Conservation (phyloP, 2,113 vertebrate species). For the Smithornis capensis region DNA sequence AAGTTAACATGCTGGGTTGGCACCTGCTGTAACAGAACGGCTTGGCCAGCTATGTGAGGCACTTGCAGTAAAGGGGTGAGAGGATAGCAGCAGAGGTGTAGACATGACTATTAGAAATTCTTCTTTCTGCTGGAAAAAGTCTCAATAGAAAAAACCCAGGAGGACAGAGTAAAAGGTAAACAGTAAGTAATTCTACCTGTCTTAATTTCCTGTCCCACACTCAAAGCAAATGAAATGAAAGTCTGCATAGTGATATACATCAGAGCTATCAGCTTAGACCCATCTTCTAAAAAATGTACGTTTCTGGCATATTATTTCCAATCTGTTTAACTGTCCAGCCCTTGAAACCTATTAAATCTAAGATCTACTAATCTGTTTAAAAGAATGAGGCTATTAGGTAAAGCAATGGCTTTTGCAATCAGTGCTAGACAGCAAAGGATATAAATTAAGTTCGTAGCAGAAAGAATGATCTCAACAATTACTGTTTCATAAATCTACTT, state of each 20-base stretch:
- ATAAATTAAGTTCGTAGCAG: neutral
- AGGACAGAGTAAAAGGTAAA: neutral
- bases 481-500: neutral
- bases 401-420: slow-evolving; percentile 19
- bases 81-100: neutral
- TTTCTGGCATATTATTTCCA: slow-evolving; percentile 25
- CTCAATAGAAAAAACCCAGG: neutral
- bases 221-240: neutral
- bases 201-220: neutral
- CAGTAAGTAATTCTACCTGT: neutral
- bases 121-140: neutral
- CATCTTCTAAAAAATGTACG: neutral
- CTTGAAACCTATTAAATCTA: neutral
- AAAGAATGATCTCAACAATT: slow-evolving; percentile 27
- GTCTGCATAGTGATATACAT: neutral
- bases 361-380: neutral
- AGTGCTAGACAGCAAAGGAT: neutral
- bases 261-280: neutral
- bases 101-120: neutral
- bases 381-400: neutral
- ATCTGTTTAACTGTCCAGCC: neutral
- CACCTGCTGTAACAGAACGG: neutral
- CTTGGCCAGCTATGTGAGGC: neutral
- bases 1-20: neutral
- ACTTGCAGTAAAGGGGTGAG: neutral